Percentiles rank a stretch among this genome's conserved stretches.
phyloP scores from a whole-genome alignment of 2,888 invertebrate genomes.

The Drosophila acutilabella region DNA sequence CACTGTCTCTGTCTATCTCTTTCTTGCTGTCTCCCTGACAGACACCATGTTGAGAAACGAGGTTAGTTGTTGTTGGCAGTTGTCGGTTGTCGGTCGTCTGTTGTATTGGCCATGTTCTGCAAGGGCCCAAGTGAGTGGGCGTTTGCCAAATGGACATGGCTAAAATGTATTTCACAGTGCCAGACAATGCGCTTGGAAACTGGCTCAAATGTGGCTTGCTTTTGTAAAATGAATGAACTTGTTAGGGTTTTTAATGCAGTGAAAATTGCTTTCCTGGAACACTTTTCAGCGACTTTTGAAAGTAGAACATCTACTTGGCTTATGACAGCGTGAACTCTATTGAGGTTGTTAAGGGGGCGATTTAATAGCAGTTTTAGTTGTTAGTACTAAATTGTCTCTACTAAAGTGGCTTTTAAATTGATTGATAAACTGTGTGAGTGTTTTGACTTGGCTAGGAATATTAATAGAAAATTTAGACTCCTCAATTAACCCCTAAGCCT shows the following conservation, averaged over 20 bases:
- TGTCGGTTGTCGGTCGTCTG: constrained; percentile 18
- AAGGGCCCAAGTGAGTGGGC: constrained; percentile 65
- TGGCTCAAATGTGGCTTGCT: constrained; percentile 36
- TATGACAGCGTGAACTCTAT: constrained; percentile 32
- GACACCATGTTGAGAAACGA: constrained; percentile 53
- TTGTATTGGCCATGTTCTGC: constrained; percentile 54
- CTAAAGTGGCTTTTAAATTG: neutral
- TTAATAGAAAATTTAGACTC: too few relatives aligned
- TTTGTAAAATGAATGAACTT: constrained; percentile 38
- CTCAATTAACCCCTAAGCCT: neutral
- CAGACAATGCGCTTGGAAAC: constrained; percentile 55
- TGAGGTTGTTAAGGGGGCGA: neutral
- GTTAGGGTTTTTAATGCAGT: constrained; percentile 39
- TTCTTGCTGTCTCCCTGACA: neutral
- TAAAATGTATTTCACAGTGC: constrained; percentile 34
- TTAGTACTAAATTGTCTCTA: neutral
- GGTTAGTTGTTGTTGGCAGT: constrained; percentile 51
- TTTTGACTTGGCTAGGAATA: too few relatives aligned
- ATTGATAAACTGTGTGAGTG: too few relatives aligned
- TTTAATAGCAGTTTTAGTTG: neutral
- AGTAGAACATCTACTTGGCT: constrained; percentile 29
- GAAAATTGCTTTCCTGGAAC: constrained; percentile 49
- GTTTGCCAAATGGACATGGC: constrained; percentile 46
- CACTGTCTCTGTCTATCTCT: constrained; percentile 10
- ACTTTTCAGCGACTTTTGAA: constrained; percentile 20